phyloP scores from a whole-genome alignment of 2,888 invertebrate species.

The Campopleginae sp. region DNA sequence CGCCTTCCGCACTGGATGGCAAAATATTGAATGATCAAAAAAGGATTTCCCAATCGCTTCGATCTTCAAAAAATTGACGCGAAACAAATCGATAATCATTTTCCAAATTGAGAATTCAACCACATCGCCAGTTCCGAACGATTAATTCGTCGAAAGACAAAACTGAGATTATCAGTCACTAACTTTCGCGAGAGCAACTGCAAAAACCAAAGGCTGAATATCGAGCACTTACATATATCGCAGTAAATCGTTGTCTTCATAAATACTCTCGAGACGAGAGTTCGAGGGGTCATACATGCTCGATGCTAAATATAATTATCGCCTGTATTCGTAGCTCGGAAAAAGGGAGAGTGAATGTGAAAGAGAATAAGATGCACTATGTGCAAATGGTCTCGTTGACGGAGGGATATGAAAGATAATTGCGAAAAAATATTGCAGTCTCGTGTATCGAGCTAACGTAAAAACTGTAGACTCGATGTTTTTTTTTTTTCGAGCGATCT shows the following conservation, averaged over 20 bases:
- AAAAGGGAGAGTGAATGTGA: conserved; percentile 22
- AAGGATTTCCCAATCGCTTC: not conserved
- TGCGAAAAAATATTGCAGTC: conserved; percentile 33
- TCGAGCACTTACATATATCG: conserved; percentile 3
- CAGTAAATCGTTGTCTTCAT: conserved; percentile 2
- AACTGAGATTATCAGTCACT: not conserved
- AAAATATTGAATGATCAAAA: no score
- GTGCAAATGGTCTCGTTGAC: conserved; percentile 63
- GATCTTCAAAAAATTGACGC: no score
- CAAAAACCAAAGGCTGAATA: not conserved
- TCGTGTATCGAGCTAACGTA: conserved; percentile 3
- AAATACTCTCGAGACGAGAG: conserved; percentile 19
- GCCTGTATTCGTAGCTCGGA: not conserved
- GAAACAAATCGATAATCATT: no score
- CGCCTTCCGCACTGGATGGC: no score
- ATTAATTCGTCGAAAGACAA: not conserved
- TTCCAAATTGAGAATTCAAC: not conserved
- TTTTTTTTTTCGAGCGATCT: conserved; percentile 43
- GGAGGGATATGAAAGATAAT: conserved; percentile 61
- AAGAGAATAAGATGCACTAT: conserved; percentile 47
- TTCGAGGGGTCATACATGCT: conserved; percentile 31
- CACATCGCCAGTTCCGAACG: not conserved
- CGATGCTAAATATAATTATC: conserved; percentile 59
- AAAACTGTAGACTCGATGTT: not conserved
- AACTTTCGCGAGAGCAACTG: not conserved